A percentile compares a stretch with the other conserved stretches of the same genome.
These are phyloP conservation scores for Lobophora halterata DNA, from an alignment of 2,888 invertebrate genomes.

Conservation along the genomic window DNA sequence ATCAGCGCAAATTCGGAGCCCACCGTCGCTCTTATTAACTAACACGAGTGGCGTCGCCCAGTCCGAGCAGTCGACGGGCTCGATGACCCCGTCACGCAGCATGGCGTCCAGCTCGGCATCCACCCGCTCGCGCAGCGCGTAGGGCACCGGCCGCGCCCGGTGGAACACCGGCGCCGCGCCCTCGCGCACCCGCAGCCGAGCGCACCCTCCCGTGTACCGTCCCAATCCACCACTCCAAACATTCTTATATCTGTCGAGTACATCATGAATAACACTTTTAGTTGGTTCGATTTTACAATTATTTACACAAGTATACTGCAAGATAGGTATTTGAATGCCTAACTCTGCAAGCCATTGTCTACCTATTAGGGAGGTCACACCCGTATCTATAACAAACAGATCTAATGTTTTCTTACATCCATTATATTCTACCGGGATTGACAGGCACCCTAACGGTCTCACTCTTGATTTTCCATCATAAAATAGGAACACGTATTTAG, in stretches of 20 bases:
- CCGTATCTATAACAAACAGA: conserved; percentile 27
- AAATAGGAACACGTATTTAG: conserved; percentile 14
- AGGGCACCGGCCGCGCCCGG: conserved; percentile 32
- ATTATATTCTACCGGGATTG: conserved; percentile 12
- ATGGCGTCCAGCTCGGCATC: conserved; percentile 33
- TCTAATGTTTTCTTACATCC: conserved; percentile 19
- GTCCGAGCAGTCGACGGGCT: conserved; percentile 28
- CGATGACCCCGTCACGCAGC: conserved; percentile 33
- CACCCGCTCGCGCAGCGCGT: conserved; percentile 29
- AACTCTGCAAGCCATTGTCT: conserved; percentile 32
- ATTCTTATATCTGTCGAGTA: conserved; percentile 12
- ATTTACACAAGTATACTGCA: not conserved
- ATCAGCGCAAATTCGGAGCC: conserved; percentile 30
- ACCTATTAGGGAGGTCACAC: conserved; percentile 27
- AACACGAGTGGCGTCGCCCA: conserved; percentile 23
- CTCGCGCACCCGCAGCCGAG: conserved; percentile 25
- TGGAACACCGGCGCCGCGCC: too few species aligned
- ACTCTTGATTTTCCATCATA: conserved; percentile 22
- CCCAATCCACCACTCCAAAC: conserved; percentile 27
- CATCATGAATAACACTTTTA: too few species aligned
- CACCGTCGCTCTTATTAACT: conserved; percentile 31
- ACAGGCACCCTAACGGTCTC: conserved; percentile 14
- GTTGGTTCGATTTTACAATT: too few species aligned
- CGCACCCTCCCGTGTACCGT: conserved; percentile 22
- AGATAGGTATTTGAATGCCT: conserved; percentile 12